Percentiles rank a stretch among this genome's conserved stretches.
Conservation (phyloP, 1,140 invertebrate species). For the Ceratosolen solmsi region DNA sequence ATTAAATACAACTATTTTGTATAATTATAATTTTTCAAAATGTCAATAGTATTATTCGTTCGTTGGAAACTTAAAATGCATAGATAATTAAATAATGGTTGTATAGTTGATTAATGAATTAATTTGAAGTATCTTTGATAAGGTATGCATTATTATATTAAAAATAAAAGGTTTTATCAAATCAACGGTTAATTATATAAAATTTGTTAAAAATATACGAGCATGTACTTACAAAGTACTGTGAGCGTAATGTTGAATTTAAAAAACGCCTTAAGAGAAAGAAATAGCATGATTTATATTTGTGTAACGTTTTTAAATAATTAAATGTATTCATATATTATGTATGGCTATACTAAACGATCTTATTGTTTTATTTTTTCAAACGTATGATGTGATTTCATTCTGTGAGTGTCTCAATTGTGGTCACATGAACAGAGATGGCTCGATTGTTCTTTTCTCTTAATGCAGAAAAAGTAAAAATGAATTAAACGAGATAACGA, state of each 20-base stretch:
- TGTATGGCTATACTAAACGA: too few species aligned
- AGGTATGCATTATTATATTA: too few species aligned
- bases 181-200: too few species aligned
- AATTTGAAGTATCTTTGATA: not conserved
- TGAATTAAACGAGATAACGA: not conserved
- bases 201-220: too few species aligned
- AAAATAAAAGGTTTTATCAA: too few species aligned
- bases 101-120: too few species aligned
- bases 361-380: not conserved
- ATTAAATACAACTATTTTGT: slow-evolving; percentile 30
- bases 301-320: too few species aligned
- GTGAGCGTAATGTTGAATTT: too few species aligned
- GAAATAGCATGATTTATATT: too few species aligned
- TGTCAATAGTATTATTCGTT: slow-evolving; percentile 9
- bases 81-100: not conserved
- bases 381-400: not conserved
- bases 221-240: too few species aligned
- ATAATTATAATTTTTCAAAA: slow-evolving; percentile 9
- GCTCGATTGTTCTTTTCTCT: slow-evolving; percentile 1
- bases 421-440: not conserved
- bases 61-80: not conserved
- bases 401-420: not conserved
- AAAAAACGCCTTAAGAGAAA: too few species aligned
- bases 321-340: too few species aligned
- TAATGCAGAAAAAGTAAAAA: not conserved